phyloP scores from a whole-genome alignment of 1,140 invertebrate genomes.

The Anagrus nilaparvatae region DNA sequence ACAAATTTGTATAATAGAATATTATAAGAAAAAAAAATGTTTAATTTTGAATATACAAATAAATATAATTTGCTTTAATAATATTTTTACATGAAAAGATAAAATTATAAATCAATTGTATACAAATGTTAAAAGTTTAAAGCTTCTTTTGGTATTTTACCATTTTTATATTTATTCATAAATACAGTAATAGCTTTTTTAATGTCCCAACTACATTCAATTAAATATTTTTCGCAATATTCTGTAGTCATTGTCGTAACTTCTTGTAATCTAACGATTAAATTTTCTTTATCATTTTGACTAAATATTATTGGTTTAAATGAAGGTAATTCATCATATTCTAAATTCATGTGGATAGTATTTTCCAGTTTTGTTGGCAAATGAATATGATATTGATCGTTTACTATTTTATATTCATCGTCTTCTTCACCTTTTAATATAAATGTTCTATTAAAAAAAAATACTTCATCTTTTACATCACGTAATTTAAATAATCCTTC shows the following conservation, averaged over 20 bases:
- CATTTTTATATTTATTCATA: slow-evolving; percentile 24
- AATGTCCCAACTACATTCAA: slow-evolving; percentile 27
- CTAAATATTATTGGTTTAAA: slow-evolving; percentile 21
- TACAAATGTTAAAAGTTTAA: slow-evolving; percentile 16
- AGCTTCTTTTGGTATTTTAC: slow-evolving; percentile 20
- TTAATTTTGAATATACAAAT: too few relatives aligned
- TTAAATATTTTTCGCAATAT: slow-evolving; percentile 26
- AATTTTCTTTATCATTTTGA: slow-evolving; percentile 23
- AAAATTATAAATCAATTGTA: too few relatives aligned
- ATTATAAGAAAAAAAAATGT: too few relatives aligned
- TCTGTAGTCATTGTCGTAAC: slow-evolving; percentile 26
- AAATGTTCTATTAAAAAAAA: slow-evolving; percentile 34
- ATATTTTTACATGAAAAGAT: too few relatives aligned
- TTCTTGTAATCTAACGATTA: slow-evolving; percentile 21
- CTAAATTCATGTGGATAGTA: slow-evolving; percentile 14
- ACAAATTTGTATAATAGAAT: too few relatives aligned
- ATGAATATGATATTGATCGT: slow-evolving; percentile 32
- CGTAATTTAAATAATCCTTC: slow-evolving; percentile 27
- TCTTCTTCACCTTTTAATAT: slow-evolving; percentile 23
- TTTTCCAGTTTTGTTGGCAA: slow-evolving; percentile 7
- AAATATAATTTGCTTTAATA: too few relatives aligned
- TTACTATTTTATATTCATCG: slow-evolving; percentile 34
- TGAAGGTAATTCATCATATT: slow-evolving; percentile 14
- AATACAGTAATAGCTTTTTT: slow-evolving; percentile 28
- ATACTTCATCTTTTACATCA: slow-evolving; percentile 15